Base-by-base conservation (phyloP, 2,797 vertebrate species). In the Lithobates sylvaticus region DNA sequence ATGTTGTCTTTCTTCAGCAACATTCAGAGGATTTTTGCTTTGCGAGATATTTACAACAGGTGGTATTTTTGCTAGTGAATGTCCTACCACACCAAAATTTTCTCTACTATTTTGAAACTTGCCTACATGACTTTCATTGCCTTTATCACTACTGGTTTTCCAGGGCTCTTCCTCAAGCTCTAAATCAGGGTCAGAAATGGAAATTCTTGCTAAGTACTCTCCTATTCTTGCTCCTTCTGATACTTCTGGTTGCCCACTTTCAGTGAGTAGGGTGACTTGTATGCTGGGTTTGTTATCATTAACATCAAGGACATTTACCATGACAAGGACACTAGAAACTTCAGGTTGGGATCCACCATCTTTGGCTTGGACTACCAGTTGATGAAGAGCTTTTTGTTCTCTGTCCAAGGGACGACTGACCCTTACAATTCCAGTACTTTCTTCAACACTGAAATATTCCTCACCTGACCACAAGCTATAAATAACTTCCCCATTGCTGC, bases 241-340 rank as follows among this genome's bases (percentile, higher is more conserved):
- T 36, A 98, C 95, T 58, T 91, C 83, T 0, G 95, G 91, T 0
- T 91, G 94, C 27, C 97, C 97, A 0, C 91, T 91, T 83, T 97
- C 97, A 0, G 96, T 97, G 74, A 99, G 95, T 74, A 96, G 97
- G 88, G 97, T 91, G 29, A 98, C 75, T 32, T 89, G 95, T 83
- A 99, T 95, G 81, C 89, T 39, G 1, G 97, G 97, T 23, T 88
- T 93, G 91, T 98, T 98, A 89, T 98, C 98, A 36, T 98, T 99
- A 88, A 98, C 89, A 76, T 99, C 95, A 18, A 97, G 91, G 76
- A 98, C 95, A 10, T 89, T 94, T 29, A 99, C 91, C 0, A 94
- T 94, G 29, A 98, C 93, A 15, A 96, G 94, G 0, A 94, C 92
- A 29, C 94, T 96, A 90, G 96, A 96, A 83, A 93, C 89, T 92